A percentile compares a stretch with the other conserved stretches of the same genome.
Evolutionary conservation across 1,140 invertebrate species (phyloP).

Genomic region (Zaprionus africanus): DNA sequence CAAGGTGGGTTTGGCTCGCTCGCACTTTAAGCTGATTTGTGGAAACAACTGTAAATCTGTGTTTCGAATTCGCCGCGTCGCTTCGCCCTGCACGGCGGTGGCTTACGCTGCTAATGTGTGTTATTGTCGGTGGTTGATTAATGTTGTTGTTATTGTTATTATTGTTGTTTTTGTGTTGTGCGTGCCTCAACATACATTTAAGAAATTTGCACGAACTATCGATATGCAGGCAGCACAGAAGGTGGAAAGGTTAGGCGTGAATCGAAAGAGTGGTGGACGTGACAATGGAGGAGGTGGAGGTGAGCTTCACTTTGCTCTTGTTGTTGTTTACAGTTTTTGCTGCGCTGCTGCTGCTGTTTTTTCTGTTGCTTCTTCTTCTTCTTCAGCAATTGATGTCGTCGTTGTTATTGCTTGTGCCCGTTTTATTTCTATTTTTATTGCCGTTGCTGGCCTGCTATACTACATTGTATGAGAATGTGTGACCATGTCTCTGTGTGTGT

Average conservation of each 20-base stretch:
- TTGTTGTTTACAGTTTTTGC: conserved; percentile 17
- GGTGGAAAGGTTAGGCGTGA: neutral
- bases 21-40: conserved; percentile 68
- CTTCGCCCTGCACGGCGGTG: conserved; percentile 22
- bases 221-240: neutral
- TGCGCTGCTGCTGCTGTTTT: conserved; percentile 8
- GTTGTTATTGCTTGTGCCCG: conserved; percentile 47
- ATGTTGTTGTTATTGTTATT: neutral
- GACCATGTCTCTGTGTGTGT: neutral
- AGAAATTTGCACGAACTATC: conserved; percentile 37
- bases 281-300: neutral
- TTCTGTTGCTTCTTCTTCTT: conserved; percentile 21
- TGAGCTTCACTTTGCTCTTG: neutral
- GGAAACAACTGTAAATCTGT: conserved; percentile 70
- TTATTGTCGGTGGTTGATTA: conserved; percentile 50
- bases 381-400: conserved; percentile 45
- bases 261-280: neutral
- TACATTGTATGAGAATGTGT: conserved; percentile 11
- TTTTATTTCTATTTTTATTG: conserved; percentile 57
- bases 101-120: conserved; percentile 18
- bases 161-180: conserved; percentile 39
- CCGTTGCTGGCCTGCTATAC: conserved; percentile 46
- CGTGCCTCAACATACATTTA: conserved; percentile 47
- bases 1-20: neutral
- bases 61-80: conserved; percentile 39